phyloP scores from a whole-genome alignment of 1,140 invertebrate species.

The Brachionus sp. region DNA sequence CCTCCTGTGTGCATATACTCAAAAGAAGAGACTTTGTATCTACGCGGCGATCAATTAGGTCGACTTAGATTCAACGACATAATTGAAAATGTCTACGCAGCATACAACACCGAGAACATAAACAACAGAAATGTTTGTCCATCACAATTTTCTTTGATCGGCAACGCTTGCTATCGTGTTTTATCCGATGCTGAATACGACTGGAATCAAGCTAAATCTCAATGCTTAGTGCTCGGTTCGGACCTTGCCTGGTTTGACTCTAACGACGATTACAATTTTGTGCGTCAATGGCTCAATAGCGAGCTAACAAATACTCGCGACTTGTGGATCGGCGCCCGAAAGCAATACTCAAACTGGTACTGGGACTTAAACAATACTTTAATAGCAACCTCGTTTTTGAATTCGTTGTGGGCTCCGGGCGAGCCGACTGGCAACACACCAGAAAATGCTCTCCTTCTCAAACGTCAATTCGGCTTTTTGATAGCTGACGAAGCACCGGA shows the following conservation, averaged over 20 bases:
- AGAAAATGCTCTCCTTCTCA: constrained; percentile 12
- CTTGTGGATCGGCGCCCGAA: constrained; percentile 16
- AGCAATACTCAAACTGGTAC: constrained; percentile 27
- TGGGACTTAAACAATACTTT: constrained; percentile 33
- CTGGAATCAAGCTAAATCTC: constrained; percentile 38
- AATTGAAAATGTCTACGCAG: neutral
- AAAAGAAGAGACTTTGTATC: constrained; percentile 2
- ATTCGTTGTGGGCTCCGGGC: constrained; percentile 22
- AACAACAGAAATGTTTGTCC: constrained; percentile 31
- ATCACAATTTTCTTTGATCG: neutral
- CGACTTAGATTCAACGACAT: constrained; percentile 14
- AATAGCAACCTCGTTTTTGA: neutral
- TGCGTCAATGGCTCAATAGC: neutral
- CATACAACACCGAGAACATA: constrained; percentile 29
- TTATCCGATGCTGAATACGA: neutral
- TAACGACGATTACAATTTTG: neutral
- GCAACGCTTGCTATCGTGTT: constrained; percentile 24
- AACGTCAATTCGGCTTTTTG: neutral
- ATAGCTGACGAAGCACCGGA: constrained; percentile 18
- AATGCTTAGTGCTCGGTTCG: neutral
- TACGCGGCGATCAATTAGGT: neutral
- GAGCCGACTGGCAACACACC: neutral
- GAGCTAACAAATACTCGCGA: neutral
- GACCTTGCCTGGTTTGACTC: constrained; percentile 2
- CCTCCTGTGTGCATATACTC: constrained; percentile 39